A percentile compares a stretch with the other conserved stretches of the same genome.
phyloP scores from a whole-genome alignment of 2,888 invertebrate genomes.

The Melolontha melolontha region DNA sequence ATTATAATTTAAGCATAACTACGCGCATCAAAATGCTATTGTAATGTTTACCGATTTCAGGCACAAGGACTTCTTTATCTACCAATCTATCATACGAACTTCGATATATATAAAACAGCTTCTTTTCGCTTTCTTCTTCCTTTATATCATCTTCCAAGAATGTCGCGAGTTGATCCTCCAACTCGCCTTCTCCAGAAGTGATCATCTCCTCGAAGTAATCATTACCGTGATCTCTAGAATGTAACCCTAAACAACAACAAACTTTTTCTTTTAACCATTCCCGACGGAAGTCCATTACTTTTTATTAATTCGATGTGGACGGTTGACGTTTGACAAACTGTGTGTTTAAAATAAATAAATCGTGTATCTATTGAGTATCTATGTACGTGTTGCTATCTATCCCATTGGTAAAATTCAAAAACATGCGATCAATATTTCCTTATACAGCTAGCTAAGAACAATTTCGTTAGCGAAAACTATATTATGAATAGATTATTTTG shows the following conservation, averaged over 20 bases:
- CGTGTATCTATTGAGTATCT: no score
- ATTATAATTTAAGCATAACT: constrained; percentile 8
- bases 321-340: constrained; percentile 12
- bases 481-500: no score
- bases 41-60: constrained; percentile 76
- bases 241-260: constrained; percentile 70
- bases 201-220: constrained; percentile 71
- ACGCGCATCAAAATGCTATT: background rate
- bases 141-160: constrained; percentile 70
- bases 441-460: no score
- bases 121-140: constrained; percentile 68
- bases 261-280: constrained; percentile 79
- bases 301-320: background rate
- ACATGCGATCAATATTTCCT: no score
- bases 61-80: constrained; percentile 79
- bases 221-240: constrained; percentile 63
- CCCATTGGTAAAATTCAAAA: no score
- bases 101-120: constrained; percentile 76
- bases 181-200: constrained; percentile 66
- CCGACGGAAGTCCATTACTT: constrained; percentile 69
- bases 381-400: no score
- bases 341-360: no score
- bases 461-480: no score
- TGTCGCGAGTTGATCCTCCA: constrained; percentile 67
- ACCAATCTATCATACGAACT: constrained; percentile 78